Evolutionary conservation across 2,797 vertebrate species (phyloP).

Genomic region (Heliangelus exortis): DNA sequence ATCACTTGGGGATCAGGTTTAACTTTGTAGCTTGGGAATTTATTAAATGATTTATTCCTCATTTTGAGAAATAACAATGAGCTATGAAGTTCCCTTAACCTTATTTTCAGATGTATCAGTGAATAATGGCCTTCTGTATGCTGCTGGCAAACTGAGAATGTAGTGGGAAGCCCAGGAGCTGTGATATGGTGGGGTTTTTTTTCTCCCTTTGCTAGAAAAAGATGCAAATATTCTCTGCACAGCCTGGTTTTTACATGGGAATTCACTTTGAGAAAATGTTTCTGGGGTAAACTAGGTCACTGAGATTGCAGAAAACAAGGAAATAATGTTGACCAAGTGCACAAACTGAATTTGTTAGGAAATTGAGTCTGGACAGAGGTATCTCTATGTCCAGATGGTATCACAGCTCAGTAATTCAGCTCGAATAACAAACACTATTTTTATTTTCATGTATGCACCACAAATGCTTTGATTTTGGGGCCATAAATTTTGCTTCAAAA

Average conservation of each 20-base stretch:
- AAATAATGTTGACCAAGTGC: neutral
- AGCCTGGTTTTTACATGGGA: neutral
- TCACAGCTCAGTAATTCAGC: neutral
- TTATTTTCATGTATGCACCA: neutral
- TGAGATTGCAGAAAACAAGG: neutral
- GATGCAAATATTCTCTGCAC: neutral
- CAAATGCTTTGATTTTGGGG: neutral
- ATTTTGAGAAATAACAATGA: neutral
- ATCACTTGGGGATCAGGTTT: neutral
- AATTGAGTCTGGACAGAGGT: neutral
- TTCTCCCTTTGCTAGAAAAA: neutral
- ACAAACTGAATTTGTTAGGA: neutral
- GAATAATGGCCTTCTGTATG: neutral
- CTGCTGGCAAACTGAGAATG: neutral
- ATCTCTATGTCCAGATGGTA: neutral
- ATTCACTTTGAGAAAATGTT: neutral
- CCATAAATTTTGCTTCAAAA: neutral
- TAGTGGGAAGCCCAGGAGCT: neutral
- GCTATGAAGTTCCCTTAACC: neutral
- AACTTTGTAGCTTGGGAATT: neutral
- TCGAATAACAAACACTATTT: neutral
- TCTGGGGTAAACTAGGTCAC: neutral
- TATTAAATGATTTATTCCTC: neutral
- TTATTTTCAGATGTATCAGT: neutral
- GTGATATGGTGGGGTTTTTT: accelerated